Evolutionary conservation across 2,888 invertebrate genomes (phyloP).

Genomic region (Abrostola tripartita): DNA sequence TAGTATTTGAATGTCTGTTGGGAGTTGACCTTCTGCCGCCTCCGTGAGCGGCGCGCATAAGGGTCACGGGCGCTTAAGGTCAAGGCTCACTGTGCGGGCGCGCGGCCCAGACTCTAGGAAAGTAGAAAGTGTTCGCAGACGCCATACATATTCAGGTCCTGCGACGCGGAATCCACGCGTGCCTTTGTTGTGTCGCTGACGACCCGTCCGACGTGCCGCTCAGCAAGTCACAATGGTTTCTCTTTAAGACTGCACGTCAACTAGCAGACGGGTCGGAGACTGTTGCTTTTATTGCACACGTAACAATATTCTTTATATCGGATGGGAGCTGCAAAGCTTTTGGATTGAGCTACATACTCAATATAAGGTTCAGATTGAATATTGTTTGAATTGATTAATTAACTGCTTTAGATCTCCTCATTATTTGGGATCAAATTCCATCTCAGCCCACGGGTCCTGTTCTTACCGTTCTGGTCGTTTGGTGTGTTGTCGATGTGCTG

Average conservation of each 20-base stretch:
- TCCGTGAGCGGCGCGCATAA: conserved; percentile 1
- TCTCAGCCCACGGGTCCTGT: neutral
- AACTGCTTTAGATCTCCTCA: too few relatives aligned
- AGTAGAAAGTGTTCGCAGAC: conserved; percentile 20
- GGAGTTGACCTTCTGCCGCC: neutral
- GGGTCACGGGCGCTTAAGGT: conserved; percentile 27
- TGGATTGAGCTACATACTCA: too few relatives aligned
- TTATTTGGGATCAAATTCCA: neutral
- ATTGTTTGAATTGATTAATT: too few relatives aligned
- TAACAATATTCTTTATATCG: too few relatives aligned
- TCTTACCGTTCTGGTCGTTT: conserved; percentile 71
- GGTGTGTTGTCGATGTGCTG: conserved; percentile 31
- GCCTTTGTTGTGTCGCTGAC: conserved; percentile 13
- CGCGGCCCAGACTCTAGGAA: conserved; percentile 2
- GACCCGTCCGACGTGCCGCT: neutral
- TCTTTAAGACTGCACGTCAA: neutral
- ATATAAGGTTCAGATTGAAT: too few relatives aligned
- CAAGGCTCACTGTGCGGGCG: conserved; percentile 11
- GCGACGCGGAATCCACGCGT: conserved; percentile 18
- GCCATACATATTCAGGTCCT: conserved; percentile 32
- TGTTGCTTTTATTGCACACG: too few relatives aligned
- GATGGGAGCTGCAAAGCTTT: too few relatives aligned
- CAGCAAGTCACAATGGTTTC: neutral
- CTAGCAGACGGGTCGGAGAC: too few relatives aligned
- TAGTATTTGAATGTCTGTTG: neutral